These are phyloP conservation scores for Poecile montanus DNA, from an alignment of 2,797 vertebrate species.

Conservation along the genomic window DNA sequence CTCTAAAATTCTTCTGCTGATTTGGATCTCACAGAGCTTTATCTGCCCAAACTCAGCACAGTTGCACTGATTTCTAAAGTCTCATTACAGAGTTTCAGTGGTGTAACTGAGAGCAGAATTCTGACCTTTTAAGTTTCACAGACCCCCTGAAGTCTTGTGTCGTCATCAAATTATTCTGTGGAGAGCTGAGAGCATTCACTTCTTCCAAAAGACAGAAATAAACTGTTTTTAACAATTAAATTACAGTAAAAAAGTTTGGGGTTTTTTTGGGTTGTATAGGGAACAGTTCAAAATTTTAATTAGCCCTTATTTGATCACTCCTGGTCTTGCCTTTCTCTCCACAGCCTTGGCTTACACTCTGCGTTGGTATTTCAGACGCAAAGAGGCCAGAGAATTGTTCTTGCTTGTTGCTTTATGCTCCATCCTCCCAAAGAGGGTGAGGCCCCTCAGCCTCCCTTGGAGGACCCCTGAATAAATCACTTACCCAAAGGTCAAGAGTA, in stretches of 20 bases:
- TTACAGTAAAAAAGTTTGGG: not conserved
- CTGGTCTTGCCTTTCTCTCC: not conserved
- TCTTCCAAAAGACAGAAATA: not conserved
- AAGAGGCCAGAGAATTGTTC: not conserved
- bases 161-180: not conserved
- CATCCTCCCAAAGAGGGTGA: not conserved
- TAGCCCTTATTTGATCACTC: not conserved
- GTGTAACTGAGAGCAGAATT: slow-evolving; percentile 40
- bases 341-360: not conserved
- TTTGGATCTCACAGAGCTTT: not conserved
- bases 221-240: not conserved
- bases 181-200: not conserved
- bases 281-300: not conserved
- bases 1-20: not conserved
- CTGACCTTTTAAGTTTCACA: not conserved
- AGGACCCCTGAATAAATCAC: not conserved
- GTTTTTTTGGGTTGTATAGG: not conserved
- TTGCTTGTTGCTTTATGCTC: not conserved
- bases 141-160: not conserved
- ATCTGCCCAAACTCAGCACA: not conserved
- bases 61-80: not conserved
- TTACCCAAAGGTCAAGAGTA: not conserved
- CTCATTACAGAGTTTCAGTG: not conserved
- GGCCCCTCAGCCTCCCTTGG: not conserved
- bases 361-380: not conserved